Conservation (phyloP, 2,888 invertebrate genomes). For the Epirrhoe alternata region DNA sequence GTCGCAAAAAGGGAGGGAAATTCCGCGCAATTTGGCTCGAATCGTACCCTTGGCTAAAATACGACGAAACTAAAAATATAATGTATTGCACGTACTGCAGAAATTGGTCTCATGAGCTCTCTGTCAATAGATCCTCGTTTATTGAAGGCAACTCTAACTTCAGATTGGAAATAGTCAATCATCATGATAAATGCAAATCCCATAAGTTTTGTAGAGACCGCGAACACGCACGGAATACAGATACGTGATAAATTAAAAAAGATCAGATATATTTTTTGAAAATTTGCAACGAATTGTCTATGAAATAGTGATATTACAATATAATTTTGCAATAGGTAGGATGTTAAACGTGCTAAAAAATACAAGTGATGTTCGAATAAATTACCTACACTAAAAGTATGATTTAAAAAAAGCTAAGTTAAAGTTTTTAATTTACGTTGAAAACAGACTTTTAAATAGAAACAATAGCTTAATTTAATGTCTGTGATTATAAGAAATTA, state of each 20-base stretch:
- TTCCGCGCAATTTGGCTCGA: conserved; percentile 89
- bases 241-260: conserved; percentile 11
- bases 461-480: neutral
- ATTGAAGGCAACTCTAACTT: conserved; percentile 92
- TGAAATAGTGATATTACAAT: neutral
- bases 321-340: neutral
- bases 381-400: neutral
- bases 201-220: conserved; percentile 87
- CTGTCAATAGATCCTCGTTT: conserved; percentile 91
- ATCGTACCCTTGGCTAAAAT: conserved; percentile 89
- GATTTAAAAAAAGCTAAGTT: too few relatives aligned
- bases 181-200: conserved; percentile 92
- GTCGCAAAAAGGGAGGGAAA: conserved; percentile 86
- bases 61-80: conserved; percentile 87
- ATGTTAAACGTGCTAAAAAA: neutral
- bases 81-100: conserved; percentile 91
- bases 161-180: conserved; percentile 91
- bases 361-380: neutral
- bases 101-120: conserved; percentile 87
- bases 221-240: conserved; percentile 57
- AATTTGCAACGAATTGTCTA: neutral
- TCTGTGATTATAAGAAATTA: conserved; percentile 17
- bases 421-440: neutral
- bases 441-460: neutral
- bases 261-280: neutral